Base-by-base conservation (phyloP, 2,797 vertebrate genomes). In the Caiman crocodilus region DNA sequence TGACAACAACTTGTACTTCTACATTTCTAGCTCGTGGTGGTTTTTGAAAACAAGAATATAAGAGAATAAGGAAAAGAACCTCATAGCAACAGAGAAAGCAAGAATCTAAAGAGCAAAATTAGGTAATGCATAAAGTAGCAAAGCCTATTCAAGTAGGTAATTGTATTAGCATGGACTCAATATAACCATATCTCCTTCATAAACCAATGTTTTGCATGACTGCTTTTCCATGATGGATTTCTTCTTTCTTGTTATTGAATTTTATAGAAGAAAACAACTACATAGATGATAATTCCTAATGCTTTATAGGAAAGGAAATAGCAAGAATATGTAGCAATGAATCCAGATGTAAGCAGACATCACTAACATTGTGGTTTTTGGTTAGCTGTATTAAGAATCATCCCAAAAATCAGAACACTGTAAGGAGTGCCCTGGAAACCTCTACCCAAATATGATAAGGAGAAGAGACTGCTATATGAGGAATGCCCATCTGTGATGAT, bases 1-100 rank as follows among this genome's bases (percentile, higher is more conserved):
- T 97, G 96, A 97, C 97, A 97, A 97, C 94, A 96, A 89, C 61
- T 90, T 87, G 81, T 91, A 83, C 86, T 93, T 96, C 84, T 87
- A 88, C 76, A 67, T 84, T 90, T 93, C 86, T 88, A 94, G 82
- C 84, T 79, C 87, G 63, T 80, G 92, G 82, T 90, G 23, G 81
- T 84, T 94, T 92, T 92, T 90, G 85, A 95, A 95, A 96, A 94
- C 90, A 89, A 56, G 80, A 77, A 57, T 88, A 50, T 58, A 89
- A 95, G 76, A 89, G 76, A 89, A 85, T 71, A 89, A 50, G 90
- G 80, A 89, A 92, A 90, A 95, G 78, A 92, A 8, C 3, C 78
- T 90, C 69, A 84, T 75, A 93, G 90, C 71, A 92, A 78, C 57
- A 92, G 65, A 81, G 88, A 94, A 88, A 88, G 35, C 8, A 67